Evolutionary conservation across 2,797 vertebrate species (phyloP), one percentile per base, ranked within the genome.

Genomic region (Trematomus bernacchii): DNA sequence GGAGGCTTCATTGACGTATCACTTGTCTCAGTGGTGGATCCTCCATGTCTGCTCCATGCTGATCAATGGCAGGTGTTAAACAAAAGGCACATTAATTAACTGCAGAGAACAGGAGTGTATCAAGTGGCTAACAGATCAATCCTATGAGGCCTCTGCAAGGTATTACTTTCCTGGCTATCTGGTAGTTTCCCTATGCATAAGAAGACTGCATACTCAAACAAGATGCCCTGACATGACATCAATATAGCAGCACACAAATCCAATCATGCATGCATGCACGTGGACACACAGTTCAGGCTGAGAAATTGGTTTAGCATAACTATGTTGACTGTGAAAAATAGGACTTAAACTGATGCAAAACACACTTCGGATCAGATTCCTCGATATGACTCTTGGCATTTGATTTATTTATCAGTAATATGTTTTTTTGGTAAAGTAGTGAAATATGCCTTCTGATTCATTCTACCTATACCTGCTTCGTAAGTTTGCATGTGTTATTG

Each of bases 31-130:
- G 10, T 7, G 33, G 33, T 27, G 71, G 60, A 72, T 43, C 72
- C 72, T 64, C 48, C 1, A 10, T n/a, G 71, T 82, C 80, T 79
- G 67, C 58, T 44, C 27, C 50, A 23, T 6, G 57, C 48, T 61
- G 55, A 85, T 85, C 73, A 82, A 86, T 79, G 69, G 43, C 19
- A 62, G 71, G 73, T 55, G 71, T 76, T 78, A 37, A 64, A 80
- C 66, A 72, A 33, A 40, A 19, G 52, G 53, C 58, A 66, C 66
- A 66, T 79, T 73, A 75, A 86, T 90, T 71, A 72, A 72, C 63
- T 76, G 69, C 64, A 52, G 43, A 37, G 23, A 55, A 76, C 50
- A 16, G 69, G 42, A 79, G 52, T 0, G 13, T 64, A 77, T 80
- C 0, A 2, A 79, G 66, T 65, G 50, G 54, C 80, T 42, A 53